Percentiles rank a stretch among this genome's conserved stretches.
Conservation (phyloP, 2,888 invertebrate species). For the Tenthredo mesomela region DNA sequence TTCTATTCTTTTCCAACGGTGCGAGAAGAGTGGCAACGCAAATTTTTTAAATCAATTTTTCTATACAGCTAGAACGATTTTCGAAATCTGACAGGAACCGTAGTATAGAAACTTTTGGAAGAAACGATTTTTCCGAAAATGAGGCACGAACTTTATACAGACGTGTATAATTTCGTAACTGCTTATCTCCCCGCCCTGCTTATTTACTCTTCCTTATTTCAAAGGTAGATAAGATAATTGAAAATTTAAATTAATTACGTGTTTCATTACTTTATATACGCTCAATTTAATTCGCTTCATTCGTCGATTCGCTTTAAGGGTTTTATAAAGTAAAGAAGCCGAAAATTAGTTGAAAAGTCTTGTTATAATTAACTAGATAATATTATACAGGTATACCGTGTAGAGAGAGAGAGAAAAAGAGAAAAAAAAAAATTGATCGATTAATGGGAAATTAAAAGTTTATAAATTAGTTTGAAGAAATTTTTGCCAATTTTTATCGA, state of each 20-base stretch:
- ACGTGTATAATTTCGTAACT: background rate
- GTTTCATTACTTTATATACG: background rate
- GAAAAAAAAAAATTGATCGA: background rate
- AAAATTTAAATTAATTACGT: conserved; percentile 5
- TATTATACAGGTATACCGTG: background rate
- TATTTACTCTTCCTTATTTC: background rate
- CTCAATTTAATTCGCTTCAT: background rate
- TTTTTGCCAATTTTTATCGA: background rate
- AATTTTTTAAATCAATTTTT: too few species aligned
- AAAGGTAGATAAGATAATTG: background rate
- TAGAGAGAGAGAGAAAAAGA: background rate
- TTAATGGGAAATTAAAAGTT: background rate
- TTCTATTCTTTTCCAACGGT: background rate
- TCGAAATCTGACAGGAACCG: too few species aligned
- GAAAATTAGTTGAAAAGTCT: background rate
- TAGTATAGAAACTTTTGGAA: too few species aligned
- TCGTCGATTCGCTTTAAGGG: background rate
- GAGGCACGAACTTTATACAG: too few species aligned
- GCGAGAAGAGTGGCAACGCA: too few species aligned
- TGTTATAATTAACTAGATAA: background rate
- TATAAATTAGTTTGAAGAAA: background rate
- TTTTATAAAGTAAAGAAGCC: background rate
- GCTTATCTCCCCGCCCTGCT: background rate
- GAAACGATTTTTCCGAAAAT: too few species aligned
- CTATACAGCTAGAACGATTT: too few species aligned